Evolutionary conservation across 2,113 vertebrate genomes (phyloP), one percentile per base, ranked within the genome.

Genomic region (Strix uralensis): DNA sequence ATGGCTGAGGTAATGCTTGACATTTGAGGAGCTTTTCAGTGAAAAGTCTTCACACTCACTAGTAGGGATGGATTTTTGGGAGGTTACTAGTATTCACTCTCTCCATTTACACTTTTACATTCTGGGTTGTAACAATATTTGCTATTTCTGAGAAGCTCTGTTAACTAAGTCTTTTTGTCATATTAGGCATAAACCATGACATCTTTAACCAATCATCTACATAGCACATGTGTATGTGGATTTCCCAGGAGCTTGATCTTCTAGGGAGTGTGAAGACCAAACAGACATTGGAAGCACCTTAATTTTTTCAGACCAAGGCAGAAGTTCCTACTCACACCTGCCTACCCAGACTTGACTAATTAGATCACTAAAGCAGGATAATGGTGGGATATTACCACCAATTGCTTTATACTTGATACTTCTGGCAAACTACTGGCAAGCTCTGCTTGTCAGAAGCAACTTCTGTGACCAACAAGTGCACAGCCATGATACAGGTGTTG

Each of bases 151-250:
- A 74, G 42, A 63, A 65, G 4, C 22, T 46, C 15, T 2, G 2
- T n/a, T 66, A 46, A 10, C 22, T 49, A 69, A 51, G 36, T 34
- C 9, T 61, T 91, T 90, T 47, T 70, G 11, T 61, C 27, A 14
- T 9, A 22, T 23, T 26, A 44, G 49, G 66, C 51, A 55, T 51
- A 90, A 94, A 74, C 11, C 9, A 19, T 11, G 26, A 52, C 15
- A 30, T 23, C 25, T 57, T 84, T 52, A 87, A 65, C 25, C 1
- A 2, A 29, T 26, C 29, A 63, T 16, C 30, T 57, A 29, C 19
- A 20, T 2, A 51, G 7, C 10, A 11, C 0, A 0, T 46, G 12
- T 30, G 2, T 5, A 8, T 0, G 0, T 26, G 40, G 46, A 54
- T 54, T 86, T 81, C 30, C 32, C 22, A 47, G 26, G 42, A 89